Evolutionary conservation across 2,797 vertebrate genomes (phyloP).

Genomic region (Tamandua tetradactyla): DNA sequence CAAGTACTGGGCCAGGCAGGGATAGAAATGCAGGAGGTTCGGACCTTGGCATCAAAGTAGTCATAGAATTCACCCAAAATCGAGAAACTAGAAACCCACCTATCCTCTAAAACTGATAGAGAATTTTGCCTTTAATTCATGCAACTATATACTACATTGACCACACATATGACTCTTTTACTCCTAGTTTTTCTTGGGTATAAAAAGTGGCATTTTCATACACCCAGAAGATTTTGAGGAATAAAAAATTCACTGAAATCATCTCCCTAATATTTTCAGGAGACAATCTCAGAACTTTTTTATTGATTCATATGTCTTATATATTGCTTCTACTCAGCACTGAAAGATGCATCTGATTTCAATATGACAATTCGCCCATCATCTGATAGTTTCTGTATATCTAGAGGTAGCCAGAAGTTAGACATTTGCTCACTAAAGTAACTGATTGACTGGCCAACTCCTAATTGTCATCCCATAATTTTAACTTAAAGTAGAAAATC

Average conservation of each 20-base stretch:
- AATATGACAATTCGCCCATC: not conserved
- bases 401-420: not conserved
- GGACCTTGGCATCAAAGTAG: not conserved
- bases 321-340: not conserved
- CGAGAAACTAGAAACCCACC: not conserved
- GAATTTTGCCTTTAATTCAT: constrained; percentile 14
- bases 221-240: not conserved
- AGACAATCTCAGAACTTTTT: not conserved
- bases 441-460: not conserved
- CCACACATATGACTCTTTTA: not conserved
- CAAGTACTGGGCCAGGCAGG: not conserved
- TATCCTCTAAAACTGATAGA: not conserved
- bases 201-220: not conserved
- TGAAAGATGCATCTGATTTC: not conserved
- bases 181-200: not conserved
- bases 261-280: not conserved
- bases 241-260: not conserved
- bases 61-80: not conserved
- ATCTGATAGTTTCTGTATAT: not conserved
- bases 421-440: not conserved
- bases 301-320: not conserved
- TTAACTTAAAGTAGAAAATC: constrained; percentile 13
- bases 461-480: not conserved
- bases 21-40: not conserved
- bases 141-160: not conserved